Conservation (phyloP, 2,797 vertebrate genomes). For the Champsocephalus esox region DNA sequence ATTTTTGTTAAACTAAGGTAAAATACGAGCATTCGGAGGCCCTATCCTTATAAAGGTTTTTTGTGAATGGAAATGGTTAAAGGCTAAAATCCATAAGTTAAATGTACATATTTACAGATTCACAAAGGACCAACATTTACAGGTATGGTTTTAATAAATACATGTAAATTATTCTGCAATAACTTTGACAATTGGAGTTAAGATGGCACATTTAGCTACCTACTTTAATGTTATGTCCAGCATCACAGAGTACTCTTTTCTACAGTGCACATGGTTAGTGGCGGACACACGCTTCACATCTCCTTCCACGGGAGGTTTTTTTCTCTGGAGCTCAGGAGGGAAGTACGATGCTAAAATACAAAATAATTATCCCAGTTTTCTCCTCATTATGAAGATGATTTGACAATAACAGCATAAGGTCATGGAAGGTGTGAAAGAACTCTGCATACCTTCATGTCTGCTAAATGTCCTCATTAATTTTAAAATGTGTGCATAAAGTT, state of each 20-base stretch:
- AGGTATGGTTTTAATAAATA: no score
- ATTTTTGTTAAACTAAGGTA: no score
- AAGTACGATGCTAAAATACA: slow-evolving; percentile 27
- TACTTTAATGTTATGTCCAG: background rate
- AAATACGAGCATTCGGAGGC: no score
- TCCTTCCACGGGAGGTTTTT: background rate
- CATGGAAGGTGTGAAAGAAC: background rate
- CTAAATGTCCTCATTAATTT: slow-evolving; percentile 25
- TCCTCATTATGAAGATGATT: slow-evolving; percentile 49
- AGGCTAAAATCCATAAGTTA: no score
- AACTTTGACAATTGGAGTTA: background rate
- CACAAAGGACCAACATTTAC: no score
- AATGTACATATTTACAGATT: no score
- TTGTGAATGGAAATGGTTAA: no score
- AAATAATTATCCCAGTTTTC: slow-evolving; percentile 28
- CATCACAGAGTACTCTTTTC: background rate
- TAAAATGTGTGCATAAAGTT: background rate
- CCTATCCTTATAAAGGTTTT: no score
- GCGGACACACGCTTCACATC: background rate
- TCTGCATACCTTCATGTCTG: slow-evolving; percentile 1
- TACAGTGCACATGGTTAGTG: background rate
- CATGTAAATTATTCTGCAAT: background rate
- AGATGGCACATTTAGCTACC: slow-evolving; percentile 1
- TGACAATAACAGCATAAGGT: slow-evolving; percentile 26
- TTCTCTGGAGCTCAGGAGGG: slow-evolving; percentile 1